phyloP scores from a whole-genome alignment of 2,113 vertebrate species.

The Anolis carolinensis region DNA sequence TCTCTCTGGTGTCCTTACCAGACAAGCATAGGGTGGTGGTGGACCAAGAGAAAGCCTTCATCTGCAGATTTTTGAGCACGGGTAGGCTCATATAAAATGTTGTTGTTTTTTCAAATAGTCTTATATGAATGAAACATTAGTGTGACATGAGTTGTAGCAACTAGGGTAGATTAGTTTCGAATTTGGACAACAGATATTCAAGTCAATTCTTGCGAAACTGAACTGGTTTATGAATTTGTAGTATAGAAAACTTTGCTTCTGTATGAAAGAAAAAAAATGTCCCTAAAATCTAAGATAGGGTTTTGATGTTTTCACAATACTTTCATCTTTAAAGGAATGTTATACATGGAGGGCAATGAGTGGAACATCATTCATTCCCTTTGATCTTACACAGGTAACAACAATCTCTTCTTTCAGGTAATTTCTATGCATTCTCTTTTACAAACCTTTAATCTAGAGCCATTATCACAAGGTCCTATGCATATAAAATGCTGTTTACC shows the following conservation, averaged over 20 bases:
- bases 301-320: not conserved
- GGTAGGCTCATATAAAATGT: no score
- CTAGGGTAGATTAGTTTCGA: not conserved
- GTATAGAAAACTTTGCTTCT: not conserved
- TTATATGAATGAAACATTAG: not conserved
- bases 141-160: not conserved
- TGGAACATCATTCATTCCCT: not conserved
- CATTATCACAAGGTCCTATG: constrained; percentile 22
- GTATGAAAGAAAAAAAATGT: not conserved
- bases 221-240: not conserved
- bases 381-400: constrained; percentile 22
- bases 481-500: constrained; percentile 23
- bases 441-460: constrained; percentile 8
- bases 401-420: not conserved
- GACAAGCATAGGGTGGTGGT: no score
- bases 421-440: constrained; percentile 8
- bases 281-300: not conserved
- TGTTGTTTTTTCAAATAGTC: no score
- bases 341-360: not conserved
- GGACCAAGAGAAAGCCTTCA: no score
- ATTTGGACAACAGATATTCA: not conserved
- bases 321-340: not conserved
- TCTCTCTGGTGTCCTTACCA: no score
- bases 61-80: no score
- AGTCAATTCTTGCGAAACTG: not conserved